Evolutionary conservation across 2,888 invertebrate genomes (phyloP), one percentile per base, ranked within the genome.

Genomic region (Pycnomerus fuliginosus): DNA sequence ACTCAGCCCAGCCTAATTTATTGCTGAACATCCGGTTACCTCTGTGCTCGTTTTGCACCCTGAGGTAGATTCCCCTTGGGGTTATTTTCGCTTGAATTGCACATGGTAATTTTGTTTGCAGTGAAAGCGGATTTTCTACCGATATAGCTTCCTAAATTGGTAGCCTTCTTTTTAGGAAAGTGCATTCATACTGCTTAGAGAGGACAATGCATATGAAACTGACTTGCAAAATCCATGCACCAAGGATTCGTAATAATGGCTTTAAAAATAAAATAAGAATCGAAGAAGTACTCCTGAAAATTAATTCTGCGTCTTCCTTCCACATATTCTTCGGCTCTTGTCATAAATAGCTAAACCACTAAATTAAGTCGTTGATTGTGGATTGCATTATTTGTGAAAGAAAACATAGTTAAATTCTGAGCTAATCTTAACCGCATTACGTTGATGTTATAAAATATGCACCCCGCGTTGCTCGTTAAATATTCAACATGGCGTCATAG

Each of bases 11-110:
- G 52, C 51, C 55, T 62, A 62, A 64, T 62, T 64, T 64, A 64
- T 61, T 54, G 55, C 53, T 44, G 54, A 48, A 56, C 58, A 60
- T 60, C 61, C 61, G 62, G 61, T 54, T 59, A 60, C 55, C 56
- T 55, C 52, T 47, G 52, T 56, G 53, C 47, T 52, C 50, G 53
- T 55, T 56, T 54, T 55, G 52, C 34, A 44, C 44, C 27, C 35
- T 48, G 35, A 31, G 44, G 33, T 38, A 45, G 41, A 48, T 43
- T 51, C 48, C 50, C 55, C 53, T 53, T 46, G 46, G 48, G 55
- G 56, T 54, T 57, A 56, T 58, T 58, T 58, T 56, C 53, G 54
- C 52, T 50, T 43, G 44, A 56, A 56, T 55, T 55, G 56, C 52
- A 49, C 43, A 50, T 50, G 58, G 48, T 48, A 48, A 48, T 44